Evolutionary conservation across 2,888 invertebrate species (phyloP).

Genomic region (Anorthoa munda): DNA sequence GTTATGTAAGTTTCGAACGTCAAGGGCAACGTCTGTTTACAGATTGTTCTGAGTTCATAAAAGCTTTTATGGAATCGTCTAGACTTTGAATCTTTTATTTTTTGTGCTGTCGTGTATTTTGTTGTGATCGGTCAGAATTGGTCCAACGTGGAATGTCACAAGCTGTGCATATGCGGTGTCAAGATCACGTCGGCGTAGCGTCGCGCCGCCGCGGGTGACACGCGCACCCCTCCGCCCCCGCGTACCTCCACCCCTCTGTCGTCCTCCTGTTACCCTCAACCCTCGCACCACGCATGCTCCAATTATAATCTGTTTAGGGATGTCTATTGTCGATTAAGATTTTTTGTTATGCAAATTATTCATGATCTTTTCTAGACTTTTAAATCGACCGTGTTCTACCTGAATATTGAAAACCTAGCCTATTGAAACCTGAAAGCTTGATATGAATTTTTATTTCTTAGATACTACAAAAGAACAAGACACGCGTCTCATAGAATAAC

Average conservation of each 20-base stretch:
- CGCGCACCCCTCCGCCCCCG: constrained; percentile 75
- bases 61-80: constrained; percentile 26
- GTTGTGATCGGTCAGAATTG: constrained; percentile 70
- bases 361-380: constrained; percentile 21
- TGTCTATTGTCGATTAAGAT: constrained; percentile 87
- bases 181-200: constrained; percentile 88
- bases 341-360: constrained; percentile 65
- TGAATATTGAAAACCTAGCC: constrained; percentile 1
- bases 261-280: constrained; percentile 80
- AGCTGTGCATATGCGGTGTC: constrained; percentile 88
- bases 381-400: not conserved
- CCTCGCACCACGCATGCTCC: constrained; percentile 90
- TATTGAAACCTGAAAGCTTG: not conserved
- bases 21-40: constrained; percentile 56
- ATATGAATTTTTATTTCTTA: constrained; percentile 36
- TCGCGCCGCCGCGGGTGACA: constrained; percentile 83
- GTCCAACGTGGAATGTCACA: constrained; percentile 80
- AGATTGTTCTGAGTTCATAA: constrained; percentile 33
- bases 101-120: constrained; percentile 62
- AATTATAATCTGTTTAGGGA: constrained; percentile 91
- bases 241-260: constrained; percentile 68
- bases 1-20: constrained; percentile 51
- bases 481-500: constrained; percentile 67
- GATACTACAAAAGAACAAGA: constrained; percentile 60
- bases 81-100: constrained; percentile 17